phyloP scores from a whole-genome alignment of 1,140 invertebrate species.

The Diprion similis region DNA sequence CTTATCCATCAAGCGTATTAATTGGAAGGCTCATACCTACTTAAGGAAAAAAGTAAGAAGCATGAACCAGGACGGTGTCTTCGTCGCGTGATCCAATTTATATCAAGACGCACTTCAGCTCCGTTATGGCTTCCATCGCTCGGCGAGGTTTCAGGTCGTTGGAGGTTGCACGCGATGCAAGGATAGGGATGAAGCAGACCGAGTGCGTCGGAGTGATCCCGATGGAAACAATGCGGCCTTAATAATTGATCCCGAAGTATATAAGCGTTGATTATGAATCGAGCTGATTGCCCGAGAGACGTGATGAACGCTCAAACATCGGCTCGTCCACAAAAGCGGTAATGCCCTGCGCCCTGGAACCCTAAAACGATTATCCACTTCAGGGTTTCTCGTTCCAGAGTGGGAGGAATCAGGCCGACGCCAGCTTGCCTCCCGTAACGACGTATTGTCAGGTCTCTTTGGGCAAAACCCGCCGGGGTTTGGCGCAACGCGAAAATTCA shows the following conservation, averaged over 20 bases:
- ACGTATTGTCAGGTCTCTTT: slow-evolving; percentile 55
- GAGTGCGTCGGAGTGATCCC: too few species aligned
- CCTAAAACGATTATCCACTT: slow-evolving; percentile 60
- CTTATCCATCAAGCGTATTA: too few species aligned
- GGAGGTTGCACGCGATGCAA: background rate
- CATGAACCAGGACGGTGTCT: background rate
- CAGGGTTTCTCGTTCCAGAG: slow-evolving; percentile 26
- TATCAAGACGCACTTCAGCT: background rate
- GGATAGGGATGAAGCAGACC: too few species aligned
- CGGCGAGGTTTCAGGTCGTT: slow-evolving; percentile 3
- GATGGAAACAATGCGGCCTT: background rate
- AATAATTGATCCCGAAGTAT: slow-evolving; percentile 5
- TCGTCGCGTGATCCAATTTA: slow-evolving; percentile 2
- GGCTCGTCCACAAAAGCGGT: slow-evolving; percentile 51
- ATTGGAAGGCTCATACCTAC: too few species aligned
- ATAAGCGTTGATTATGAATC: slow-evolving; percentile 49
- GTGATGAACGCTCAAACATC: slow-evolving; percentile 52
- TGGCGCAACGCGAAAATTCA: slow-evolving; percentile 4
- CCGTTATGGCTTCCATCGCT: slow-evolving; percentile 1
- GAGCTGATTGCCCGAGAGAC: slow-evolving; percentile 57
- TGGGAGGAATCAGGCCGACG: slow-evolving; percentile 12
- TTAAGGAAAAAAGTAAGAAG: too few species aligned
- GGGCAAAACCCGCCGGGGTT: slow-evolving; percentile 49
- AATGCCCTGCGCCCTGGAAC: slow-evolving; percentile 47
- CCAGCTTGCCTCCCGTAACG: slow-evolving; percentile 42